Percentiles rank a stretch among this genome's conserved stretches.
These are phyloP conservation scores for Picathartes gymnocephalus DNA, from an alignment of 2,113 vertebrate species.

Conservation along the genomic window DNA sequence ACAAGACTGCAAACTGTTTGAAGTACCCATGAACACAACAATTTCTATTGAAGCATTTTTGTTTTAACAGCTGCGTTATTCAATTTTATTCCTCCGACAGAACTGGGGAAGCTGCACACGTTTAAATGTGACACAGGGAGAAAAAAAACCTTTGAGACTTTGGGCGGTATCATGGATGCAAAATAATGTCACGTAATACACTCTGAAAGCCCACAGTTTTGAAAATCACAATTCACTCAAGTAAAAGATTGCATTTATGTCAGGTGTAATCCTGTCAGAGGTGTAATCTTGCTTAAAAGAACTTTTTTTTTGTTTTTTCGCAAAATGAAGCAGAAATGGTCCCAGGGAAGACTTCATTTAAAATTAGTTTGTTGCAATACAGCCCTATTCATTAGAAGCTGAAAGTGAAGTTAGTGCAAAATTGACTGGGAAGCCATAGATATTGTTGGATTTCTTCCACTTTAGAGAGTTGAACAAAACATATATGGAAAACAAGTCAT, in stretches of 20 bases:
- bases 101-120: background rate
- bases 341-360: background rate
- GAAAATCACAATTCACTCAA: background rate
- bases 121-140: background rate
- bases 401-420: background rate
- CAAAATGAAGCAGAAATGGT: background rate
- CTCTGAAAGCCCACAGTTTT: background rate
- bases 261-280: background rate
- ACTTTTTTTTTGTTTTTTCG: background rate
- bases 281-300: background rate
- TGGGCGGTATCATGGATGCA: background rate
- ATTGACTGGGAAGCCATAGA: background rate
- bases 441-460: background rate
- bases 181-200: background rate
- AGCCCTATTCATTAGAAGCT: background rate
- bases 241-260: slow-evolving; percentile 1
- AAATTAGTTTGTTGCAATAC: background rate
- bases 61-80: background rate
- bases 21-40: background rate
- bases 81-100: background rate
- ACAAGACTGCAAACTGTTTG: background rate
- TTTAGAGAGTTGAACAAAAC: background rate
- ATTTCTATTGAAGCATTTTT: background rate
- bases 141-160: background rate
- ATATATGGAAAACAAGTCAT: background rate